phyloP scores from a whole-genome alignment of 2,888 invertebrate genomes.

The Ophion costatus region DNA sequence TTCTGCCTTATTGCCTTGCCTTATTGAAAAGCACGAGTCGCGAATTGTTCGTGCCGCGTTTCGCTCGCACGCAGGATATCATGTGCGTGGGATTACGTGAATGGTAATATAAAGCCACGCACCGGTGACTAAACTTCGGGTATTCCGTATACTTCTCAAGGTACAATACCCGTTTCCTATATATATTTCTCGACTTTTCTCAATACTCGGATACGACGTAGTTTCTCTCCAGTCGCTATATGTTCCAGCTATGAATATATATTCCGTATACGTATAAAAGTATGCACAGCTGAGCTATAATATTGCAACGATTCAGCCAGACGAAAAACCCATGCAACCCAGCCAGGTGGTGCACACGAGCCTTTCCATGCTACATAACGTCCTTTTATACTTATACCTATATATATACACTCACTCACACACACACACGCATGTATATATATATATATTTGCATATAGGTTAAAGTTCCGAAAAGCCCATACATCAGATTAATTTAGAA shows the following conservation, averaged over 20 bases:
- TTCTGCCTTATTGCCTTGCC: too few relatives aligned
- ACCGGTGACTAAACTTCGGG: constrained; percentile 1
- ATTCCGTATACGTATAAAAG: constrained; percentile 4
- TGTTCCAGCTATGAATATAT: background rate
- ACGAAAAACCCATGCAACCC: constrained; percentile 36
- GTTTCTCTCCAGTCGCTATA: background rate
- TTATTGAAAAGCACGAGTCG: background rate
- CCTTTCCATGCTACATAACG: constrained; percentile 25
- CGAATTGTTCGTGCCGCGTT: constrained; percentile 10
- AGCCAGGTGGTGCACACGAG: constrained; percentile 32
- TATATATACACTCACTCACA: background rate
- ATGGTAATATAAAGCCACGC: background rate
- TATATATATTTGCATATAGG: background rate
- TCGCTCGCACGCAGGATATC: background rate
- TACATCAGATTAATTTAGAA: too few relatives aligned
- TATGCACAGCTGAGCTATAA: constrained; percentile 19
- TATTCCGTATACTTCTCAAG: constrained; percentile 1
- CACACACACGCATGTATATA: background rate
- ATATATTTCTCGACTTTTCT: constrained; percentile 47
- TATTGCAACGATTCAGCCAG: constrained; percentile 34
- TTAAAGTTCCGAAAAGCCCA: too few relatives aligned
- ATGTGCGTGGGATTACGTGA: background rate
- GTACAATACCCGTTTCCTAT: constrained; percentile 27
- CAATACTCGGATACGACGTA: constrained; percentile 18
- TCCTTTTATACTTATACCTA: background rate